Evolutionary conservation across 2,888 invertebrate genomes (phyloP), one percentile per base, ranked within the genome.

Genomic region (Crepidodera aurea): DNA sequence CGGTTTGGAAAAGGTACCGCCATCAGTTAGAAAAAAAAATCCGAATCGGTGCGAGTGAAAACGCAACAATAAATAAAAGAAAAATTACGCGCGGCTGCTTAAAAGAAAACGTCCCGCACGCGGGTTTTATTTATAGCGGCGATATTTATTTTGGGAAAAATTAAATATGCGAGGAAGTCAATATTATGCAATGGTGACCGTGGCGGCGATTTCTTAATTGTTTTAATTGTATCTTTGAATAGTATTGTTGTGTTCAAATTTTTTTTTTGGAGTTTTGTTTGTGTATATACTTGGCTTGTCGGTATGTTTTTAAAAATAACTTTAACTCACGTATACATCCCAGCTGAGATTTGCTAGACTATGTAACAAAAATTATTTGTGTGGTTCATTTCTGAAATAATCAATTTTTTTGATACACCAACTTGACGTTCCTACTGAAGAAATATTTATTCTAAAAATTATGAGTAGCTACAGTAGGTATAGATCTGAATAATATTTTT

Each of bases 131-230:
- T 64, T 60, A 51, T 64, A 64, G 56, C 44, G 37, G 39, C 44
- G 27, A 16, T 64, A 40, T 64, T 55, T 63, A 63, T 64, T 64
- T 64, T 51, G 27, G 29, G 42, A 53, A 22, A 53, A 62, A 63
- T 51, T 55, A 40, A 53, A 58, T 48, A 60, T 53, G 58, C 63
- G 54, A 63, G 59, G 63, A 63, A 63, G 56, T 60, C 60, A 57
- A 60, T 48, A 64, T 64, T 64, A 64, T 56, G 64, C 64, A 60
- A 64, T 25, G 46, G 60, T 39, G 53, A 60, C 59, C 53, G 37
- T 34, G 39, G 22, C 22, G 53, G 7, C 10, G 22, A 48, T 3
- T 34, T 37, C 18, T 53, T 37, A 32, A 34, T 18, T 15, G 34
- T 1, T 40, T 32, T 15, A 19, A 54, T 40, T 29, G 27, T 16